Evolutionary conservation across 1,140 invertebrate genomes (phyloP).

Genomic region (Wasmannia auropunctata): DNA sequence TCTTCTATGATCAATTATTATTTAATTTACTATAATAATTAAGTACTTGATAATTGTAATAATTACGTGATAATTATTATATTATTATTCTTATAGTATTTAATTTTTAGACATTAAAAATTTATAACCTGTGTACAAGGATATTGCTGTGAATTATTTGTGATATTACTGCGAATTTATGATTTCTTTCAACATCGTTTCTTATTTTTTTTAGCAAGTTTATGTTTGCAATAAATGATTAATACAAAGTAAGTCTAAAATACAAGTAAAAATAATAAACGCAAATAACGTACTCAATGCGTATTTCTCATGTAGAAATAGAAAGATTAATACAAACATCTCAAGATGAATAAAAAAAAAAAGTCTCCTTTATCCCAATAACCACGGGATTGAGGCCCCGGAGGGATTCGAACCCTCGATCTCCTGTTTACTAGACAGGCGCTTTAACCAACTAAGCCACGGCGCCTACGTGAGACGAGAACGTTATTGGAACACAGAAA

Average conservation of each 20-base stretch:
- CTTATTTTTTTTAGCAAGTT: background rate
- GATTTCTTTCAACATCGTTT: background rate
- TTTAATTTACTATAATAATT: background rate
- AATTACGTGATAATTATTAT: background rate
- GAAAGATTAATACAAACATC: background rate
- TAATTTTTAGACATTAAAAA: background rate
- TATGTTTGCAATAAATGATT: background rate
- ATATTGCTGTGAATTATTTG: too few relatives aligned
- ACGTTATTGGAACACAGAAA: background rate
- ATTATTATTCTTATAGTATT: background rate
- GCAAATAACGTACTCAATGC: background rate
- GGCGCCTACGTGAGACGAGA: constrained; percentile 75
- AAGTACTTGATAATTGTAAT: background rate
- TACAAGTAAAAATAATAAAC: background rate
- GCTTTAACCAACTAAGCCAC: constrained; percentile 88
- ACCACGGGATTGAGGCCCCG: constrained; percentile 80
- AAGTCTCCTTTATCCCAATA: too few relatives aligned
- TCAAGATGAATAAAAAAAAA: background rate
- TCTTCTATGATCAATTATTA: background rate
- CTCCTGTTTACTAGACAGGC: constrained; percentile 88
- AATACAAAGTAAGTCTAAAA: too few relatives aligned
- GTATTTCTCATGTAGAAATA: background rate
- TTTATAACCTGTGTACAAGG: background rate
- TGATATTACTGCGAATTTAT: background rate
- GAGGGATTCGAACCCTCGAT: constrained; percentile 87